Base-by-base conservation (phyloP, 2,888 invertebrate species). In the Cephus spinipes region DNA sequence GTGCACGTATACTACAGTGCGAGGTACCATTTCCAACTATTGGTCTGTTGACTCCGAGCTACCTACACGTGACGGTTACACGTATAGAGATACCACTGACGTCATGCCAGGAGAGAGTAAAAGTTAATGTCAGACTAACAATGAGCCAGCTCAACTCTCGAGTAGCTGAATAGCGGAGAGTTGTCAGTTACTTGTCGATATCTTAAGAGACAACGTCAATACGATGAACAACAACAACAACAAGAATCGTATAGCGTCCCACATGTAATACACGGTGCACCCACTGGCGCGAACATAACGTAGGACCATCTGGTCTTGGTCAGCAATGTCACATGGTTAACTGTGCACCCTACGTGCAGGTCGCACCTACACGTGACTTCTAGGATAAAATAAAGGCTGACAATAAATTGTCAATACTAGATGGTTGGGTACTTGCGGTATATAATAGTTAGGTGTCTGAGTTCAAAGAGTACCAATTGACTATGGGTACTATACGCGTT, bases 71-170 rank as follows among this genome's bases (percentile, higher is more conserved):
- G 74, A 35, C 68, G 71, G 73, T 33, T 15, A 71, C 12, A 71
- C 32, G 33, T 31, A 71, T 4, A 32, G 71, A 71, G 71, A 71
- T 31, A 71, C 71, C 31, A 33, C 23, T 32, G 71, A 76, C 80
- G 81, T 55, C 55, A 55, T 55, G 9, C 55, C 55, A 83, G 80
- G 83, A 83, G 85, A 85, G 83, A 85, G 84, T 79, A 77, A 79
- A 84, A 76, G 79, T 81, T 84, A 85, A 85, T 85, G 85, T 84
- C 84, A 84, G 83, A 36, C 79, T 75, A 73, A 79, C 81, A 71
- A 55, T 55, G 55, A 55, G 55, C 55, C 55, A 23, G 55, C 55
- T 55, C 55, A 23, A 23, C 55, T 55, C 55, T 55, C 55, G 55
- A 55, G 55, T 55, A 55, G 55, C 55, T 55, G 55, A 55, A 55